Percentiles rank a stretch among this genome's conserved stretches.
These are phyloP conservation scores for Idris sp. DNA, from an alignment of 1,140 invertebrate genomes.

Conservation along the genomic window DNA sequence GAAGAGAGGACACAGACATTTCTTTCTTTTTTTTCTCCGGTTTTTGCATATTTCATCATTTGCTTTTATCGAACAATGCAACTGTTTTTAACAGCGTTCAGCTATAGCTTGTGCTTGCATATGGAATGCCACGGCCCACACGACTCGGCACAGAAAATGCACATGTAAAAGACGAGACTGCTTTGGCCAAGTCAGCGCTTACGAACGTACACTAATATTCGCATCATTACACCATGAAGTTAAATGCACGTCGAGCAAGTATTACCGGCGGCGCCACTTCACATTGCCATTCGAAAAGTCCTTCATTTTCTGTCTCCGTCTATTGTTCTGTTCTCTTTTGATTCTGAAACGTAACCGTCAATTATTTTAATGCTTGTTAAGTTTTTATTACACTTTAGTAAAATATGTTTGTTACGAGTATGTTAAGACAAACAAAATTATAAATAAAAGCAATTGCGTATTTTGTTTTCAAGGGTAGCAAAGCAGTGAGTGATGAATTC, in stretches of 20 bases:
- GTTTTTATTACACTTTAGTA: no score
- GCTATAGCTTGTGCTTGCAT: not conserved
- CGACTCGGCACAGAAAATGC: conserved; percentile 14
- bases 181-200: not conserved
- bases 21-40: no score
- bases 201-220: not conserved
- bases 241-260: conserved; percentile 1
- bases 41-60: no score
- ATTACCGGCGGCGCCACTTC: not conserved
- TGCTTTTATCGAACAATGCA: conserved; percentile 16
- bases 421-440: no score
- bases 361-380: conserved; percentile 15
- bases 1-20: no score
- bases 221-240: conserved; percentile 4
- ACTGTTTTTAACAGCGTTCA: conserved; percentile 12
- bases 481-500: not conserved
- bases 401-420: no score
- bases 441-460: no score
- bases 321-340: conserved; percentile 10
- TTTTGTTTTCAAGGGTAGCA: not conserved
- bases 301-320: not conserved
- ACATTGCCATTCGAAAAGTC: not conserved
- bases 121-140: conserved; percentile 4
- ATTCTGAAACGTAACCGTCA: conserved; percentile 11
- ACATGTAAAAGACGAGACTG: conserved; percentile 7